Evolutionary conservation across 2,888 invertebrate species (phyloP).

Genomic region (Eudemis profundana): DNA sequence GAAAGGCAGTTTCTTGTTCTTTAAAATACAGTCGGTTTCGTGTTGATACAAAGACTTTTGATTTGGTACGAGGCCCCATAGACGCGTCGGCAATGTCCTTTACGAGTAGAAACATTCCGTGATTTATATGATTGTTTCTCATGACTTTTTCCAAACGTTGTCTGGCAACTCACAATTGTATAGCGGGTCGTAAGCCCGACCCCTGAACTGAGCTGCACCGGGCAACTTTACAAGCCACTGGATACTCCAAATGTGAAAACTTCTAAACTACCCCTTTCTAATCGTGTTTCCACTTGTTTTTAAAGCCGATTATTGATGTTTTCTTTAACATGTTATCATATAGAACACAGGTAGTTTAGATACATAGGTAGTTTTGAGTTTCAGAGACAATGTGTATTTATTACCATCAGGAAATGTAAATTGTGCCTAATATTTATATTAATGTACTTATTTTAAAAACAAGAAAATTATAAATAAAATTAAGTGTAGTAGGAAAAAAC

Average conservation of each 20-base stretch:
- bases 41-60: too few species aligned
- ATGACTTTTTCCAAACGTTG: constrained; percentile 35
- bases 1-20: too few species aligned
- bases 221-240: constrained; percentile 42
- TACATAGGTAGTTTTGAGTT: background rate
- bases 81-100: too few species aligned
- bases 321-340: constrained; percentile 6
- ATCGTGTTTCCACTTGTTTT: constrained; percentile 39
- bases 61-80: too few species aligned
- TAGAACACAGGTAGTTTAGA: background rate
- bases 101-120: too few species aligned
- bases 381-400: background rate
- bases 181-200: constrained; percentile 40
- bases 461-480: too few species aligned
- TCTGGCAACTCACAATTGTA: constrained; percentile 42
- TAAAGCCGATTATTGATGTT: constrained; percentile 28
- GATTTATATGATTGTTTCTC: constrained; percentile 3
- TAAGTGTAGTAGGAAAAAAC: too few species aligned
- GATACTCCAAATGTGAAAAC: constrained; percentile 43
- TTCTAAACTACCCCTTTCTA: constrained; percentile 42
- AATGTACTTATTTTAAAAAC: too few species aligned
- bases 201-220: constrained; percentile 35
- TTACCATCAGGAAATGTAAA: too few species aligned
- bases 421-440: too few species aligned
- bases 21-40: too few species aligned